A percentile compares a stretch with the other conserved stretches of the same genome.
Evolutionary conservation across 2,888 invertebrate genomes (phyloP).

Genomic region (Silvanus unidentatus): DNA sequence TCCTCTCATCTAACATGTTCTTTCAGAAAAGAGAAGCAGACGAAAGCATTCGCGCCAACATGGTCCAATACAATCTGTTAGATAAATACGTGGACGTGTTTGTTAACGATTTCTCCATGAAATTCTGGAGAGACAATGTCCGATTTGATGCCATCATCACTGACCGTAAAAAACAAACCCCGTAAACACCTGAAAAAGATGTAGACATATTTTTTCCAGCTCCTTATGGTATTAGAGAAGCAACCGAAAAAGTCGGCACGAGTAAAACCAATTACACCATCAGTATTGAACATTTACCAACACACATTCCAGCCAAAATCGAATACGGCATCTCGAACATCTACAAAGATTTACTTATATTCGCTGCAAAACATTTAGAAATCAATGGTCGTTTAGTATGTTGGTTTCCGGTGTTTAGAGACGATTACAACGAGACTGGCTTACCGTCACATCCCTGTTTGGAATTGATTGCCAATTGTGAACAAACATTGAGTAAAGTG

Average conservation of each 20-base stretch:
- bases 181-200: slow-evolving; percentile 27
- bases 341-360: slow-evolving; percentile 76
- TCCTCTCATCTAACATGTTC: slow-evolving; percentile 7
- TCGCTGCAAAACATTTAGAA: slow-evolving; percentile 71
- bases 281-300: slow-evolving; percentile 58
- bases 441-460: slow-evolving; percentile 80
- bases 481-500: slow-evolving; percentile 77
- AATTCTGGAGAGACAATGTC: slow-evolving; percentile 66
- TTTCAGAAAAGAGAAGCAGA: slow-evolving; percentile 63
- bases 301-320: slow-evolving; percentile 79
- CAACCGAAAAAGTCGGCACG: slow-evolving; percentile 80
- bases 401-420: slow-evolving; percentile 90
- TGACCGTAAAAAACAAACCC: slow-evolving; percentile 90
- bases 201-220: slow-evolving; percentile 55
- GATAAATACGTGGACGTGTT: slow-evolving; percentile 78
- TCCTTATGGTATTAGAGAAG: slow-evolving; percentile 95
- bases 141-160: slow-evolving; percentile 90
- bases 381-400: slow-evolving; percentile 80
- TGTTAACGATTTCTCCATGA: slow-evolving; percentile 85
- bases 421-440: slow-evolving; percentile 64
- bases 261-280: slow-evolving; percentile 55
- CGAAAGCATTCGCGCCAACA: slow-evolving; percentile 84
- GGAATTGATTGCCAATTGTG: slow-evolving; percentile 72
- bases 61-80: slow-evolving; percentile 78
- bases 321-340: slow-evolving; percentile 79